phyloP scores from a whole-genome alignment of 2,113 vertebrate species.

The Nyctibius bracteatus region DNA sequence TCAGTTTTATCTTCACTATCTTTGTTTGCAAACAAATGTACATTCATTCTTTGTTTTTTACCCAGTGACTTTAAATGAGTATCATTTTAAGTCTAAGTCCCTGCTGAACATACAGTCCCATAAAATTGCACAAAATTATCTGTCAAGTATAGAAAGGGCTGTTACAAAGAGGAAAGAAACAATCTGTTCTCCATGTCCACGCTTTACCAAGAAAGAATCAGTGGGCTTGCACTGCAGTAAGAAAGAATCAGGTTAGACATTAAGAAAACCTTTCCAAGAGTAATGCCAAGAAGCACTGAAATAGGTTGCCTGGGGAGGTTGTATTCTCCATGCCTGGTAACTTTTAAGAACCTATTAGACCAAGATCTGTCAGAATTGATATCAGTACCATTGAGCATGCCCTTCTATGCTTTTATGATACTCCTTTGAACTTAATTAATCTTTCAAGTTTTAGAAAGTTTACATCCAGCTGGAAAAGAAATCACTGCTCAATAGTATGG shows the following conservation, averaged over 20 bases:
- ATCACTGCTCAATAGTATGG: background rate
- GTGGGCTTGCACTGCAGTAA: background rate
- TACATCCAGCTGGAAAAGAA: background rate
- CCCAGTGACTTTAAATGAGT: slow-evolving; percentile 36
- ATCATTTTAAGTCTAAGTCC: slow-evolving; percentile 23
- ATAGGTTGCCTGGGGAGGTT: background rate
- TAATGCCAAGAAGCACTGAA: background rate
- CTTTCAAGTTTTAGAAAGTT: background rate
- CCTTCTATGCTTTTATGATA: background rate
- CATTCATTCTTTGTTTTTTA: slow-evolving; percentile 74
- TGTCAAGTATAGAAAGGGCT: background rate
- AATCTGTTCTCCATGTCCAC: background rate
- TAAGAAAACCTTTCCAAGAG: background rate
- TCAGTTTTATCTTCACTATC: slow-evolving; percentile 70
- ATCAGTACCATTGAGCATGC: background rate
- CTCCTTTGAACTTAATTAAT: slow-evolving; percentile 28
- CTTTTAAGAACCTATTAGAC: background rate
- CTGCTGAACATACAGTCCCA: background rate
- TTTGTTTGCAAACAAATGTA: slow-evolving; percentile 71
- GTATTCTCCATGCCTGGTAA: background rate
- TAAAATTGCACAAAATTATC: slow-evolving; percentile 16
- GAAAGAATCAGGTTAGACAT: background rate
- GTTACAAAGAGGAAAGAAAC: background rate
- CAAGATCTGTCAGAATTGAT: background rate
- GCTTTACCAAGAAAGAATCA: background rate